phyloP scores from a whole-genome alignment of 1,140 invertebrate genomes.

The Nasonia vitripennis region DNA sequence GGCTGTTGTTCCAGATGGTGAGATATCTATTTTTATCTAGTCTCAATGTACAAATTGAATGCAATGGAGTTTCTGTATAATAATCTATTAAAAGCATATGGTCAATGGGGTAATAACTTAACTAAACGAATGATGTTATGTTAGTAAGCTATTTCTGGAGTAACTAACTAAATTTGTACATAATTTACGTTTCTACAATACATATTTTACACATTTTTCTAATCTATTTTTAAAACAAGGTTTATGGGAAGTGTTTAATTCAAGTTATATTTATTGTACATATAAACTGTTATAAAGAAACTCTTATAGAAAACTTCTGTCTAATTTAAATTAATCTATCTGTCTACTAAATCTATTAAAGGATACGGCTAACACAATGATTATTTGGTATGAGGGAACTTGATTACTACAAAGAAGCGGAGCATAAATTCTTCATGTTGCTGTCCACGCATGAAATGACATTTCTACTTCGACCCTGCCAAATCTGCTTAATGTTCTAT shows the following conservation, averaged over 20 bases:
- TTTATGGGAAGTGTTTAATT: slow-evolving; percentile 35
- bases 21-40: slow-evolving; percentile 53
- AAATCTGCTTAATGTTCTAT: slow-evolving; percentile 42
- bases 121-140: not conserved
- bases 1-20: slow-evolving; percentile 88
- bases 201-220: not conserved
- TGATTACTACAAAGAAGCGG: slow-evolving; percentile 42
- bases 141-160: slow-evolving; percentile 19
- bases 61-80: not conserved
- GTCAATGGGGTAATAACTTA: not conserved
- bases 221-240: slow-evolving; percentile 12
- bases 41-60: not conserved
- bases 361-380: slow-evolving; percentile 48
- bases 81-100: slow-evolving; percentile 21
- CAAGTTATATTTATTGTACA: slow-evolving; percentile 29
- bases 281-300: slow-evolving; percentile 25
- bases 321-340: slow-evolving; percentile 31
- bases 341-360: slow-evolving; percentile 50
- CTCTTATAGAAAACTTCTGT: slow-evolving; percentile 24
- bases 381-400: slow-evolving; percentile 46
- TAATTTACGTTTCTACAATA: not conserved
- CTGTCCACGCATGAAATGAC: slow-evolving; percentile 42
- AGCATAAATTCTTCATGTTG: slow-evolving; percentile 34
- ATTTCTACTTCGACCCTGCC: slow-evolving; percentile 37
- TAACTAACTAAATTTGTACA: slow-evolving; percentile 31